Evolutionary conservation across 2,888 invertebrate genomes (phyloP).

Genomic region (Lasioglossum marginatum): DNA sequence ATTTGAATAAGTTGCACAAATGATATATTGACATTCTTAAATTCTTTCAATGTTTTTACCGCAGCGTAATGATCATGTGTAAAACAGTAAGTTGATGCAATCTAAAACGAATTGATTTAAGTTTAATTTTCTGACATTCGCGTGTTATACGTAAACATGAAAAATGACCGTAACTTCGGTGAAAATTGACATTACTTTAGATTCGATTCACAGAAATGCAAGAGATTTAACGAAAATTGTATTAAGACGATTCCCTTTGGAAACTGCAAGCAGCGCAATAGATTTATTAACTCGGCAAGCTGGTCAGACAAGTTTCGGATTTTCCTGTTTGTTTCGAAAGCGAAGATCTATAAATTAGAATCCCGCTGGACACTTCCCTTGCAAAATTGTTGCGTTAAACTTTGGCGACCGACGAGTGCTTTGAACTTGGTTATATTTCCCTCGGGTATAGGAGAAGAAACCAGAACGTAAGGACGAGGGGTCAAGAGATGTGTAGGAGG

Average conservation of each 20-base stretch:
- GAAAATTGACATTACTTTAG: neutral
- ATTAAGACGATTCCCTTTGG: neutral
- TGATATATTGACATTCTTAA: no score
- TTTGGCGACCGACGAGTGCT: slow-evolving; percentile 75
- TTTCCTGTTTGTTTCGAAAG: neutral
- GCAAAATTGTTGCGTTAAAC: slow-evolving; percentile 79
- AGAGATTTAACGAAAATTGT: neutral
- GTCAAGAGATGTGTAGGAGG: slow-evolving; percentile 59
- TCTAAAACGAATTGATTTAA: neutral
- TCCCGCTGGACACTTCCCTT: slow-evolving; percentile 76
- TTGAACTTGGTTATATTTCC: slow-evolving; percentile 82
- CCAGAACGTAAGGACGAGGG: slow-evolving; percentile 70
- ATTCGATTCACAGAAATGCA: neutral
- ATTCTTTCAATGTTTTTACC: no score
- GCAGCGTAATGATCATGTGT: neutral
- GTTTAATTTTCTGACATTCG: neutral
- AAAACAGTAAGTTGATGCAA: neutral
- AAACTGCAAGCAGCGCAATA: neutral
- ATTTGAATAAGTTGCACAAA: no score
- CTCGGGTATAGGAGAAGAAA: slow-evolving; percentile 73
- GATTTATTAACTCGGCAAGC: slow-evolving; percentile 28
- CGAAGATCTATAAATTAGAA: slow-evolving; percentile 48
- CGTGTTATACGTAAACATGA: neutral
- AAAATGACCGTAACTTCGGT: neutral
- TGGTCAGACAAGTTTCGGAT: slow-evolving; percentile 13